These are phyloP conservation scores for Diplodus puntazzo DNA, from an alignment of 2,797 vertebrate species.

Conservation along the genomic window DNA sequence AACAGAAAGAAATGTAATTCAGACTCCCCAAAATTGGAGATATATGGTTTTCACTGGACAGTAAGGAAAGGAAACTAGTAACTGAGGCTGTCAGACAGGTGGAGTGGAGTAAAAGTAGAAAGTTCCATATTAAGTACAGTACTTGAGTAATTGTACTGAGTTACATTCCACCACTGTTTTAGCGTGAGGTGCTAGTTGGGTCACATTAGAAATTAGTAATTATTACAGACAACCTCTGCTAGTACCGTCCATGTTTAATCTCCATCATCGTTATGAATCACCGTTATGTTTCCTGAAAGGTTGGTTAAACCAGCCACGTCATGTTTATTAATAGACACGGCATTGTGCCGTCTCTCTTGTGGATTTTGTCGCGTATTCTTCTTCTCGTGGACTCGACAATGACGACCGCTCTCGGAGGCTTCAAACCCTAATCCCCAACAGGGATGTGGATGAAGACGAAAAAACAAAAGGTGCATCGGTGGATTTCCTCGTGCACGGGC, in stretches of 20 bases:
- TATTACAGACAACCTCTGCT: not conserved
- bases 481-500: constrained; percentile 54
- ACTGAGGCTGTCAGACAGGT: no score
- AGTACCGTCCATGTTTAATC: not conserved
- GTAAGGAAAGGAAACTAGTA: no score
- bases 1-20: no score
- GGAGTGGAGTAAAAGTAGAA: no score
- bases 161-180: no score
- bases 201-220: not conserved
- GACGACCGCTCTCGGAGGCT: constrained; percentile 8
- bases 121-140: no score
- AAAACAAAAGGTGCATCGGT: constrained; percentile 56
- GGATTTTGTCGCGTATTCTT: not conserved
- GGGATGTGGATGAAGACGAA: constrained; percentile 34
- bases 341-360: not conserved
- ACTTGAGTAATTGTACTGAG: no score
- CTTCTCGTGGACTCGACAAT: constrained; percentile 19
- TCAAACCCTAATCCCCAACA: constrained; percentile 40
- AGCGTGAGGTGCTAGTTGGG: no score
- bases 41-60: no score
- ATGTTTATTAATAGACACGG: constrained; percentile 7
- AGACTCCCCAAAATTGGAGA: no score
- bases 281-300: constrained; percentile 20
- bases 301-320: not conserved
- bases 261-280: not conserved